Percentiles rank a stretch among this genome's conserved stretches.
Evolutionary conservation across 2,113 vertebrate genomes (phyloP).

Genomic region (Ardeotis arabs): DNA sequence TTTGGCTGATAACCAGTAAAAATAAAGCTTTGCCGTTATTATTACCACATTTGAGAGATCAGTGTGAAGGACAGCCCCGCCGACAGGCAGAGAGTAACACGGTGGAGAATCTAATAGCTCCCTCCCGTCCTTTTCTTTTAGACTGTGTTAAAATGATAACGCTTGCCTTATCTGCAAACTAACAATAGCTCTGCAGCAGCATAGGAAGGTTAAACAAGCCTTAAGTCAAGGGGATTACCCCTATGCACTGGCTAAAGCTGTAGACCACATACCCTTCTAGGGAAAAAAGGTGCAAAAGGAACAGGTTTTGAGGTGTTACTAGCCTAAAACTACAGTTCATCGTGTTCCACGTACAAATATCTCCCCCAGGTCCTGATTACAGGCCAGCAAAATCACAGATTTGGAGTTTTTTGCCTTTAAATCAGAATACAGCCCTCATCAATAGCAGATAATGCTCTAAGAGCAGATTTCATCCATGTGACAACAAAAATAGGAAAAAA

Average conservation of each 20-base stretch:
- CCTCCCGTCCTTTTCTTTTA: not conserved
- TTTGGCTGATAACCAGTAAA: conserved; percentile 11
- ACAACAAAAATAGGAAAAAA: not conserved
- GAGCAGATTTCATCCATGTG: not conserved
- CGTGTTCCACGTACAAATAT: not conserved
- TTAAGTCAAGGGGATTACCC: not conserved
- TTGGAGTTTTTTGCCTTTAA: not conserved
- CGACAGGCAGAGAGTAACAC: not conserved
- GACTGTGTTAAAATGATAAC: not conserved
- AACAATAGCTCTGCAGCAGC: conserved; percentile 14
- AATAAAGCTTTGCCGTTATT: conserved; percentile 2
- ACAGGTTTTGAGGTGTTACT: not conserved
- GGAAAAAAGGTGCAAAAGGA: not conserved
- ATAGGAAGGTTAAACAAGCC: conserved; percentile 38
- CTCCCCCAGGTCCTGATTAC: not conserved
- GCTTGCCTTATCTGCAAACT: conserved; percentile 10
- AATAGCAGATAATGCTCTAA: not conserved
- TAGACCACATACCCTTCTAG: not conserved
- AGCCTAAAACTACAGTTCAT: not conserved
- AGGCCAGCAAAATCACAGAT: not conserved
- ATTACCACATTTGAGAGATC: not conserved
- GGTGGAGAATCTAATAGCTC: not conserved
- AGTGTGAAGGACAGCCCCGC: conserved; percentile 6
- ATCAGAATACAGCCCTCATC: not conserved
- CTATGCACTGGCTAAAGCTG: not conserved